Conservation (phyloP, 2,888 invertebrate genomes). For the Hermodice carunculata region DNA sequence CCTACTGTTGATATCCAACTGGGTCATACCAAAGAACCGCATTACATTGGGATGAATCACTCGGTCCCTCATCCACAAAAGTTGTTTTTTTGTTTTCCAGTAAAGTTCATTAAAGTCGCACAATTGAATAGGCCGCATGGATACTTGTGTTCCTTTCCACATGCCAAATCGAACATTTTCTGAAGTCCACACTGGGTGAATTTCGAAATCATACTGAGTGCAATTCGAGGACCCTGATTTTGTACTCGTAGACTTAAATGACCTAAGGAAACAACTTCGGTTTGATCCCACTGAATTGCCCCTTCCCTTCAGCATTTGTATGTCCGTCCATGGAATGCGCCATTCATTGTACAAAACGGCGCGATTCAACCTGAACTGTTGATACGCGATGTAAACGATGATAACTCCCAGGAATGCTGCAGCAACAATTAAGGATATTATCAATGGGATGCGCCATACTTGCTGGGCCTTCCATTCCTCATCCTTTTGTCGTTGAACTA, state of each 20-base stretch:
- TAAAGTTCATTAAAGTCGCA: too few species aligned
- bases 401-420: constrained; percentile 33
- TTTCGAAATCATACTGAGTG: too few species aligned
- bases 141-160: too few species aligned
- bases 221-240: too few species aligned
- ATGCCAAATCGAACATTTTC: too few species aligned
- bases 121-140: too few species aligned
- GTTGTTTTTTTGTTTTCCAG: constrained; percentile 38
- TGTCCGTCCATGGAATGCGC: too few species aligned
- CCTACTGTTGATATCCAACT: constrained; percentile 42
- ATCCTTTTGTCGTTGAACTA: constrained; percentile 41
- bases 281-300: too few species aligned
- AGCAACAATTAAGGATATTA: constrained; percentile 38
- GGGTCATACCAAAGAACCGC: constrained; percentile 58
- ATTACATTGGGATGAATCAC: constrained; percentile 55
- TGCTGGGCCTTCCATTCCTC: constrained; percentile 33
- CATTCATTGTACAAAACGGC: constrained; percentile 37
- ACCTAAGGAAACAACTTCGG: too few species aligned
- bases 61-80: constrained; percentile 53
- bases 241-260: too few species aligned
- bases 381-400: constrained; percentile 44
- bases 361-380: constrained; percentile 44
- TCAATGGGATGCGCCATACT: constrained; percentile 46
- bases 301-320: too few species aligned
- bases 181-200: too few species aligned